Evolutionary conservation across 2,888 invertebrate species (phyloP).

Genomic region (Leptodirus hochenwartii): DNA sequence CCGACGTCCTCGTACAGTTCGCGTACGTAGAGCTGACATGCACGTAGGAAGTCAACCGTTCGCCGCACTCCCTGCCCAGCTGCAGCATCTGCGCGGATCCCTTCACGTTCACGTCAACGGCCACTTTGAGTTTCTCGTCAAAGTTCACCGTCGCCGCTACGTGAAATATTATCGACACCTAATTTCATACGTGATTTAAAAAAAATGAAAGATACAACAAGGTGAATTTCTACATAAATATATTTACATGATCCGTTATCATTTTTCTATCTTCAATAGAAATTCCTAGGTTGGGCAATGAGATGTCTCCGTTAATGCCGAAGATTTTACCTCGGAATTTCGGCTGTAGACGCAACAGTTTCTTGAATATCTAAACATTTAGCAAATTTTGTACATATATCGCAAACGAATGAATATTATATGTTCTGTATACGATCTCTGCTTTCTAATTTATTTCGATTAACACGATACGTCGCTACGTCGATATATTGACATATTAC

Average conservation of each 20-base stretch:
- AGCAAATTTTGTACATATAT: too few species aligned
- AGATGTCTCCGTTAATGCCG: constrained; percentile 29
- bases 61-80: constrained; percentile 31
- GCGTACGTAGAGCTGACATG: constrained; percentile 19
- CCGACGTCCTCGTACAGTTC: constrained; percentile 15
- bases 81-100: constrained; percentile 29
- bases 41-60: constrained; percentile 29
- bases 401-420: too few species aligned
- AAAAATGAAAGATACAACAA: too few species aligned
- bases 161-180: constrained; percentile 34
- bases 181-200: too few species aligned
- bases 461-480: too few species aligned
- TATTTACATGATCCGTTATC: constrained; percentile 16
- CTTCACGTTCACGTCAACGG: constrained; percentile 30
- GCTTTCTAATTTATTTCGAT: too few species aligned
- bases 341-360: too few species aligned
- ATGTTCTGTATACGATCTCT: too few species aligned
- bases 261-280: constrained; percentile 23
- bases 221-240: background rate
- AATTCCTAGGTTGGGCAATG: constrained; percentile 25
- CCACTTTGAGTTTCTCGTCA: constrained; percentile 30
- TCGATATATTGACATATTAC: too few species aligned
- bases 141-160: constrained; percentile 35
- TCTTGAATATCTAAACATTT: too few species aligned
- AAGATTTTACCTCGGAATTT: constrained; percentile 24